A percentile compares a stretch with the other conserved stretches of the same genome.
phyloP scores from a whole-genome alignment of 92 coral and sea anemone genomes.

The Hydrozoanthus gracilis region DNA sequence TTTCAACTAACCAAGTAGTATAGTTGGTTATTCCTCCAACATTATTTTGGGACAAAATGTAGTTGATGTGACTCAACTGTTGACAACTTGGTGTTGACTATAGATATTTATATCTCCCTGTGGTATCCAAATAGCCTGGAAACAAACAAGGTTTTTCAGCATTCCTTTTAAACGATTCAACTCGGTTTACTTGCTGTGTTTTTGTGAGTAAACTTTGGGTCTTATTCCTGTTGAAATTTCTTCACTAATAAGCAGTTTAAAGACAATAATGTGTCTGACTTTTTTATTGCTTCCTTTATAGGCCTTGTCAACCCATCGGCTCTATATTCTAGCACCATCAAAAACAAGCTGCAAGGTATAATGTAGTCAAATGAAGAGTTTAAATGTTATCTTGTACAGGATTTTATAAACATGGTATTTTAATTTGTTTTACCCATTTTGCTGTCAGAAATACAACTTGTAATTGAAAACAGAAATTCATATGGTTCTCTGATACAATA shows the following conservation, averaged over 20 bases:
- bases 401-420: background rate
- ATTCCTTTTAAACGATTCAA: background rate
- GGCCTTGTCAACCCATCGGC: constrained; percentile 80
- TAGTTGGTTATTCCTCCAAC: no score
- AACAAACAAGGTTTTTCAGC: background rate
- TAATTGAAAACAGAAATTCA: no score
- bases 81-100: no score
- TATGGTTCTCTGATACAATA: no score
- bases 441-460: no score
- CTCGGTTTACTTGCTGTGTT: background rate
- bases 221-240: background rate
- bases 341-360: constrained; percentile 77
- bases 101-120: background rate
- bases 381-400: background rate
- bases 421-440: background rate
- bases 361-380: background rate
- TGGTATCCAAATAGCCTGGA: background rate
- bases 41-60: no score
- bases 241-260: background rate
- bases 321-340: constrained; percentile 63
- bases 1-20: no score
- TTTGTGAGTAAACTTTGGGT: background rate
- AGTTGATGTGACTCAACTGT: no score
- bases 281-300: constrained; percentile 10
- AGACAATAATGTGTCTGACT: background rate